Evolutionary conservation across 2,888 invertebrate species (phyloP).

Genomic region (Caenorhabditis drosophilae): DNA sequence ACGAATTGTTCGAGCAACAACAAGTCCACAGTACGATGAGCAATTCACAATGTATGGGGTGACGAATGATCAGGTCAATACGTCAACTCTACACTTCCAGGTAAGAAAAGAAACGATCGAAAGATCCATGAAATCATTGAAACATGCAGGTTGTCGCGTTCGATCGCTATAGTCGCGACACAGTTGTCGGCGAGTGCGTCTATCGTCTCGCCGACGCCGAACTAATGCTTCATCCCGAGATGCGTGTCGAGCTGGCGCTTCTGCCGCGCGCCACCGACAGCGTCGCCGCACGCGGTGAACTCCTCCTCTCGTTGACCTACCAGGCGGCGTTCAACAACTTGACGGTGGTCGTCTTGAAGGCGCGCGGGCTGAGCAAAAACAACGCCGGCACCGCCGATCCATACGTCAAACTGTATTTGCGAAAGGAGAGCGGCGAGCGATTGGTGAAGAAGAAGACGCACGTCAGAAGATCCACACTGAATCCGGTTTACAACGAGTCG

Average conservation of each 20-base stretch:
- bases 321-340: constrained; percentile 93
- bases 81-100: constrained; percentile 86
- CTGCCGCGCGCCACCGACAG: constrained; percentile 53
- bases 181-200: constrained; percentile 95
- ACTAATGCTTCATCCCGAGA: constrained; percentile 51
- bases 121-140: too few relatives aligned
- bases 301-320: constrained; percentile 94
- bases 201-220: constrained; percentile 73
- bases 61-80: constrained; percentile 68
- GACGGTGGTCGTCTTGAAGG: constrained; percentile 94
- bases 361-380: constrained; percentile 93
- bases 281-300: constrained; percentile 62
- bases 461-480: constrained; percentile 79
- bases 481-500: constrained; percentile 98
- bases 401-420: constrained; percentile 94
- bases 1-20: constrained; percentile 89
- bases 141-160: constrained; percentile 79
- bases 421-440: constrained; percentile 84
- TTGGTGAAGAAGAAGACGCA: constrained; percentile 99
- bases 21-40: constrained; percentile 95
- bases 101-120: too few relatives aligned
- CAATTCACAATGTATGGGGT: constrained; percentile 96
- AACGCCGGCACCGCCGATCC: constrained; percentile 80
- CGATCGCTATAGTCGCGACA: constrained; percentile 95
- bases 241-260: constrained; percentile 54